phyloP scores from a whole-genome alignment of 2,113 vertebrate species.

The Larimichthys polyactis region DNA sequence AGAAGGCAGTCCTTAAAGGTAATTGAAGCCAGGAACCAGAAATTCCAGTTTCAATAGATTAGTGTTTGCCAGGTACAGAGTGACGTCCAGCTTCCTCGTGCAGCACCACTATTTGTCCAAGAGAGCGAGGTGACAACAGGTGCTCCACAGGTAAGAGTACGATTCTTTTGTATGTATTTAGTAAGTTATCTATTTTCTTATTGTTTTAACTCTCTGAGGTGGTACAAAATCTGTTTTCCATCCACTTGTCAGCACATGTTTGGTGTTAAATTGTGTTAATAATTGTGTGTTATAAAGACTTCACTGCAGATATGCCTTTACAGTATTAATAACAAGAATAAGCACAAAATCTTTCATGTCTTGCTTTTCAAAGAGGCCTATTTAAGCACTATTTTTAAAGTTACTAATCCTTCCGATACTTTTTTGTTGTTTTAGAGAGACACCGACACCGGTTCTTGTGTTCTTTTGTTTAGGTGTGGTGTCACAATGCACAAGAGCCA shows the following conservation, averaged over 20 bases:
- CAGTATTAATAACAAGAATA: not conserved
- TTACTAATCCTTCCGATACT: constrained; percentile 8
- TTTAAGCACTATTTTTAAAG: too few relatives aligned
- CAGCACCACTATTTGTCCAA: not conserved
- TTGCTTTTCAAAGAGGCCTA: not conserved
- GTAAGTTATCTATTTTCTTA: not conserved
- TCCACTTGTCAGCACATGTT: not conserved
- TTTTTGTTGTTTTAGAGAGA: not conserved
- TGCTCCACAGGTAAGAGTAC: constrained; percentile 49
- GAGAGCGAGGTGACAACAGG: constrained; percentile 6
- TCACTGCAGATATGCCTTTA: not conserved
- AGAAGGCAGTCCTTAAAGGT: not conserved
- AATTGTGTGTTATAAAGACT: not conserved
- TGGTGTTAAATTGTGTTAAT: not conserved
- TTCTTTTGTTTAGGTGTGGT: constrained; percentile 45
- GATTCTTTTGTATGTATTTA: not conserved
- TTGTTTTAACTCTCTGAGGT: not conserved
- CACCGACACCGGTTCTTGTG: not conserved
- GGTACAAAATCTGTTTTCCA: not conserved
- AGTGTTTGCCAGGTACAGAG: not conserved
- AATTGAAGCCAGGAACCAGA: constrained; percentile 47
- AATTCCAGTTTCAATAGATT: constrained; percentile 59
- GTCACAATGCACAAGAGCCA: constrained; percentile 62
- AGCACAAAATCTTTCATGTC: not conserved
- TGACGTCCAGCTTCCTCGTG: constrained; percentile 25